These are phyloP conservation scores for Kuschelorhynchus macadamiae DNA, from an alignment of 2,888 invertebrate species.

Conservation along the genomic window DNA sequence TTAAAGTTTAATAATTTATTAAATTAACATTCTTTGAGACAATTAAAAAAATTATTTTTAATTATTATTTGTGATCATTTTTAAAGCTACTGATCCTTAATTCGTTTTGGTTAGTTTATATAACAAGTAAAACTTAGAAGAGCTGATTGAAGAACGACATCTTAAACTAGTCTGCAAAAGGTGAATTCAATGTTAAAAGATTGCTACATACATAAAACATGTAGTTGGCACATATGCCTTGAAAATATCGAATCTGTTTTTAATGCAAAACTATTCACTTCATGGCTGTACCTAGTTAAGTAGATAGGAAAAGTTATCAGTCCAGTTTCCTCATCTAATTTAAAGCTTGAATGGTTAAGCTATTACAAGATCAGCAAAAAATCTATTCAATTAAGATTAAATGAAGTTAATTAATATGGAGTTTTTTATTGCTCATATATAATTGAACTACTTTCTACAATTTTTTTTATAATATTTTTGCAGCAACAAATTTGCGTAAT, in stretches of 20 bases:
- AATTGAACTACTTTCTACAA: constrained; percentile 48
- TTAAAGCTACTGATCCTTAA: no score
- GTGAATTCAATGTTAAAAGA: no score
- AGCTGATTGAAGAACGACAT: no score
- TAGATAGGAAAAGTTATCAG: constrained; percentile 27
- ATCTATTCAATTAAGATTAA: constrained; percentile 50
- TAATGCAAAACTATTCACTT: constrained; percentile 3
- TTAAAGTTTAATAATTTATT: no score
- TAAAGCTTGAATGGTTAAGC: constrained; percentile 49
- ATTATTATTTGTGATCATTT: no score
- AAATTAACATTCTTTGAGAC: no score
- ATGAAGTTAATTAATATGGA: constrained; percentile 50
- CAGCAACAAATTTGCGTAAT: constrained; percentile 42
- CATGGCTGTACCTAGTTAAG: constrained; percentile 15
- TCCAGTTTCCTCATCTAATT: constrained; percentile 49
- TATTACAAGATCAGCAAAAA: constrained; percentile 43
- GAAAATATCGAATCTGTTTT: not conserved
- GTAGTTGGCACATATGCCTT: not conserved
- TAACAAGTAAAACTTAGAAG: no score
- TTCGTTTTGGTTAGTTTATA: no score
- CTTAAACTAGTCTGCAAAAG: no score
- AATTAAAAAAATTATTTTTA: no score
- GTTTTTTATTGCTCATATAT: constrained; percentile 46
- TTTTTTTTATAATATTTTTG: constrained; percentile 41
- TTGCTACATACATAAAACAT: no score